phyloP scores from a whole-genome alignment of 2,797 vertebrate genomes.

The Vireo griseus region DNA sequence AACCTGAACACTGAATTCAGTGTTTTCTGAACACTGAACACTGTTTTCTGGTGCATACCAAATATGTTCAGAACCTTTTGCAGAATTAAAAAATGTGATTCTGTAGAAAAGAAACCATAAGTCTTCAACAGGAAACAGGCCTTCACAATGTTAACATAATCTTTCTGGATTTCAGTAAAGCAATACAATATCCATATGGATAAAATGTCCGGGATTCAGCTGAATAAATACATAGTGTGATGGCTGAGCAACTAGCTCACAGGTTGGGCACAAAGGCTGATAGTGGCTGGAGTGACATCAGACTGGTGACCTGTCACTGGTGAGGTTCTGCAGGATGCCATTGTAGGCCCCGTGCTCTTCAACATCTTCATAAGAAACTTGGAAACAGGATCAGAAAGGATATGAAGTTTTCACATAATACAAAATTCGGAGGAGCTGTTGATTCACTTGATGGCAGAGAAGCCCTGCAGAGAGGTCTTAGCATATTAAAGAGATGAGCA shows the following conservation, averaged over 20 bases:
- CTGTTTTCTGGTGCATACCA: not conserved
- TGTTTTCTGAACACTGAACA: not conserved
- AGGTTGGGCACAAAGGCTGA: fast-evolving
- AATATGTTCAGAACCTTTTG: not conserved
- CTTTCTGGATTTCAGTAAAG: not conserved
- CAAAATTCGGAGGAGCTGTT: not conserved
- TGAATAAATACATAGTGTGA: not conserved
- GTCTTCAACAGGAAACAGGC: not conserved
- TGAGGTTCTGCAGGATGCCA: not conserved
- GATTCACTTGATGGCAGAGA: not conserved
- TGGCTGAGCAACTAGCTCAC: not conserved
- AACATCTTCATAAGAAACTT: not conserved
- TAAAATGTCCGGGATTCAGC: not conserved
- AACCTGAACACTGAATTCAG: not conserved
- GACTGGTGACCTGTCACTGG: not conserved
- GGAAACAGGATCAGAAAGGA: not conserved
- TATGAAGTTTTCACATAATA: not conserved
- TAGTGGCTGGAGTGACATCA: not conserved
- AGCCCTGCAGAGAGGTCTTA: not conserved
- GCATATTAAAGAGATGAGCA: not conserved
- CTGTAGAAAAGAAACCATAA: not conserved
- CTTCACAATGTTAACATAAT: not conserved
- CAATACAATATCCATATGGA: not conserved
- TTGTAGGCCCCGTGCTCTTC: fast-evolving
- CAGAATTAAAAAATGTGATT: not conserved